phyloP scores from a whole-genome alignment of 2,888 invertebrate genomes.

The Drosophila neotestacea region DNA sequence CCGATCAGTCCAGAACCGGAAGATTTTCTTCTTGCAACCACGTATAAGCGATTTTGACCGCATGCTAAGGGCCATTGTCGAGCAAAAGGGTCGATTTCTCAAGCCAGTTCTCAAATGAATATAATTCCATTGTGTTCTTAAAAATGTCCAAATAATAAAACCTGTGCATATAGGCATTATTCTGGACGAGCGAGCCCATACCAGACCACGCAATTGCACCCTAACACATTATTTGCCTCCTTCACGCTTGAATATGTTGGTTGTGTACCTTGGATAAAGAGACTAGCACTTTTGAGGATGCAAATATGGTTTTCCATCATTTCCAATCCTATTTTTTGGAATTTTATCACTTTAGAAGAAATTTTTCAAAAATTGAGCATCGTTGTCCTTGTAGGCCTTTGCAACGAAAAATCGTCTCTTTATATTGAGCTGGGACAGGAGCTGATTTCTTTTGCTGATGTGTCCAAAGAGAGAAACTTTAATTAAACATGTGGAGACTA shows the following conservation, averaged over 20 bases:
- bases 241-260: background rate
- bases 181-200: background rate
- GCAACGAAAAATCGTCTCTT: background rate
- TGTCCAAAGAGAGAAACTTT: slow-evolving; percentile 2
- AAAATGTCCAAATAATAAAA: background rate
- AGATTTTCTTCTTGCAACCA: too few species aligned
- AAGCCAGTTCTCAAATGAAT: background rate
- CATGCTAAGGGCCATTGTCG: background rate
- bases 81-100: background rate
- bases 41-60: background rate
- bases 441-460: background rate
- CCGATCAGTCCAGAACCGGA: too few species aligned
- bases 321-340: too few species aligned
- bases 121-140: background rate
- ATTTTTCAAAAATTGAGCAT: too few species aligned
- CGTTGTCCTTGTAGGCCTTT: too few species aligned
- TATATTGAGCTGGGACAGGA: background rate
- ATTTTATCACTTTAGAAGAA: too few species aligned
- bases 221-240: background rate
- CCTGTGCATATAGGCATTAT: too few species aligned
- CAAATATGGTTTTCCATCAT: background rate
- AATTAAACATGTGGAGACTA: slow-evolving; percentile 4
- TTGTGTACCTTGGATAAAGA: background rate
- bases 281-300: background rate
- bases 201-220: background rate